phyloP scores from a whole-genome alignment of 2,113 vertebrate genomes.

The Pyrgilauda ruficollis region DNA sequence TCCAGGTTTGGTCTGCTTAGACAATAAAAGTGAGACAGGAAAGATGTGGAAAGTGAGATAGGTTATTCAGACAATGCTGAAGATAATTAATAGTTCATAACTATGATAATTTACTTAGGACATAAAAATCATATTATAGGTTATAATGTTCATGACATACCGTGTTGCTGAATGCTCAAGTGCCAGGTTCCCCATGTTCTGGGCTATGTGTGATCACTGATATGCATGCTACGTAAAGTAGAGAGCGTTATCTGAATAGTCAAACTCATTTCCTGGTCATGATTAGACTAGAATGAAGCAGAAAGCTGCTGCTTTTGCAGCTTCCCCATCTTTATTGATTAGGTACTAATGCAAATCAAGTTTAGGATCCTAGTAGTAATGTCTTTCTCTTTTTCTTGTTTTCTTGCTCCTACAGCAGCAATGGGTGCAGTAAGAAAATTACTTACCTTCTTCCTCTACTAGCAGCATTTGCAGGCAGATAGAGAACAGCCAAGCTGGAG shows the following conservation, averaged over 20 bases:
- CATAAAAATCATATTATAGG: neutral
- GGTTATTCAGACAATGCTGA: neutral
- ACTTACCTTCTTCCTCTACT: neutral
- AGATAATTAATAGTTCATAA: neutral
- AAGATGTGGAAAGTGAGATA: neutral
- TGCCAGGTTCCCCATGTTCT: neutral
- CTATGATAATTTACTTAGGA: neutral
- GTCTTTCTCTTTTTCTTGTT: neutral
- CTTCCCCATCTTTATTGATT: neutral
- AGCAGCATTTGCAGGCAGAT: neutral
- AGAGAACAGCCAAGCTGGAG: neutral
- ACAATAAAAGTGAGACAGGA: neutral
- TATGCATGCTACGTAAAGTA: neutral
- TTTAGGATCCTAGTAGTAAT: neutral
- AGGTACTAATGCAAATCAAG: neutral
- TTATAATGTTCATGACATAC: neutral
- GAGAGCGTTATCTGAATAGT: neutral
- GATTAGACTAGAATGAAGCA: neutral
- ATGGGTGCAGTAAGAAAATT: neutral
- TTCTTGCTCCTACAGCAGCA: neutral
- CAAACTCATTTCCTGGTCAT: neutral
- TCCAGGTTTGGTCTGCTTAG: neutral
- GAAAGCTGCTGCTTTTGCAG: neutral
- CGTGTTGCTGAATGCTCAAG: neutral
- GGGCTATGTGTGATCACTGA: neutral